Conservation (phyloP, 92 coral and sea anemone species). For the Palythoa heliodiscus region DNA sequence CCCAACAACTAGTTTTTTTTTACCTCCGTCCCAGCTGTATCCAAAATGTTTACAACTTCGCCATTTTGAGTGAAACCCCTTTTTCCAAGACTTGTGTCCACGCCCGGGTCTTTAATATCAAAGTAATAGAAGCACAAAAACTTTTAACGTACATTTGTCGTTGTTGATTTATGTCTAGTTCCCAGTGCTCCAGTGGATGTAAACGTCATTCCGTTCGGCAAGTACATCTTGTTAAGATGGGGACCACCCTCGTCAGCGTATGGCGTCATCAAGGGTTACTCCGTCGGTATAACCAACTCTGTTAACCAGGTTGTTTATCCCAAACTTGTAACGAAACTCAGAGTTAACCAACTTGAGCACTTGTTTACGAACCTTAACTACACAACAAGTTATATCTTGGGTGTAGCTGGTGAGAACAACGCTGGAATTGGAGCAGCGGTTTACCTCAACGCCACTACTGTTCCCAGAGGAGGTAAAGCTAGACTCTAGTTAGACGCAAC, state of each 20-base stretch:
- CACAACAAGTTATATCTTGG: conserved; percentile 55
- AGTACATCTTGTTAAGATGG: conserved; percentile 7
- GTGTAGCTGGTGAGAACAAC: conserved; percentile 62
- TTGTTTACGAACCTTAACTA: conserved; percentile 55
- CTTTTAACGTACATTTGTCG: not conserved
- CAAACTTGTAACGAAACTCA: not conserved
- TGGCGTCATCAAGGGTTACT: conserved; percentile 67
- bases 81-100: no score
- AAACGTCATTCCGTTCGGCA: conserved; percentile 10
- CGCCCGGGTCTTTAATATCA: no score
- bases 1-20: no score
- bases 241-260: conserved; percentile 47
- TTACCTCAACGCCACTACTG: not conserved
- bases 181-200: conserved; percentile 27
- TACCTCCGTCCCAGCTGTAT: no score
- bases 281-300: conserved; percentile 47
- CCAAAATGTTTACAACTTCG: no score
- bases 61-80: no score
- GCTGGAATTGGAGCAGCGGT: conserved; percentile 62
- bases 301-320: not conserved
- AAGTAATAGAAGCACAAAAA: not conserved
- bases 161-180: not conserved
- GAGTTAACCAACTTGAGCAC: conserved; percentile 8
- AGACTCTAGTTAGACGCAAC: not conserved
- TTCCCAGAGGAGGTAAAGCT: not conserved